Evolutionary conservation across 2,113 vertebrate species (phyloP), one percentile per base, ranked within the genome.

Genomic region (Taurulus bubalis): DNA sequence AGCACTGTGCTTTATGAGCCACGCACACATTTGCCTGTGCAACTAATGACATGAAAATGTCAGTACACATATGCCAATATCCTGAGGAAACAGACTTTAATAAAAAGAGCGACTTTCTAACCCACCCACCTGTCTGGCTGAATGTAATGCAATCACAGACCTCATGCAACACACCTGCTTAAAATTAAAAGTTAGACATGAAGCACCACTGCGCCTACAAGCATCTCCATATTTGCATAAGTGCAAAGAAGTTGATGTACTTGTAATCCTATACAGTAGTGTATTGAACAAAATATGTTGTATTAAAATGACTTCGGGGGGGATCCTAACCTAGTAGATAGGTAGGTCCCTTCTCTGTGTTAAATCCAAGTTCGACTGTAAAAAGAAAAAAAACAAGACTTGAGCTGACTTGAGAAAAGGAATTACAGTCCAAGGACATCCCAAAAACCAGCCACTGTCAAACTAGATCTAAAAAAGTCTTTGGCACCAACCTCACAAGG

Each of bases 231-330:
- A 63, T 79, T 81, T 85, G 63, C 84, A 83, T 82, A 65, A 77
- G 32, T 58, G 53, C 12, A 26, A 75, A 75, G 30, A 0, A 62
- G 66, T 32, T 63, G 26, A 75, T 6, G 24, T 58, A 8, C 36
- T 80, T 82, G 14, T 65, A 78, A 86, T 85, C 64, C 11, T 76
- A 73, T 80, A 30, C 15, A 20, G 60, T 64, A 66, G 51, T 69
- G 72, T 67, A 76, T 3, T 16, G 2, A 69, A 18, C 32, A 42
- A 56, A 12, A 67, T 79, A 71, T 49, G 47, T 1, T 34, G 32
- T 32, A 12, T 16, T 62, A 30, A 68, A 77, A 42, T n/a, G 7
- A 15, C 26, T 55, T 45, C 8, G 18, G 18, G 51, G 11, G 42
- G 30, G 14, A 53, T 55, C 24, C 55, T 55, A 53, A 26, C 1